A percentile compares a stretch with the other conserved stretches of the same genome.
Conservation (phyloP, 2,113 vertebrate species). For the Hippocampus mohnikei region DNA sequence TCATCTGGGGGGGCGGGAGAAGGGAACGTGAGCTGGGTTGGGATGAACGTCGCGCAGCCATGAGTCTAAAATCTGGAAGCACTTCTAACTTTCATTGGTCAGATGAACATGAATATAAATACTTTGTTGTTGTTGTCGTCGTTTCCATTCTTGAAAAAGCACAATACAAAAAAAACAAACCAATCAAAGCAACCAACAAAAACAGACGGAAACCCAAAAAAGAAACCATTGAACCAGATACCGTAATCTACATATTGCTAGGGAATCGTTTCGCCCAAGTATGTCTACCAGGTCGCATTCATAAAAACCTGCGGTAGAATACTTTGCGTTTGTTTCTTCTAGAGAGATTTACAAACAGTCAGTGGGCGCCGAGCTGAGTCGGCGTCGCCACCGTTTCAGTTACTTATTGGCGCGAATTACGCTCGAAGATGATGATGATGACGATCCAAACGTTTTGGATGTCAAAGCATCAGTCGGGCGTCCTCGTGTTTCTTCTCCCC, state of each 20-base stretch:
- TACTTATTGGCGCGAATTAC: constrained; percentile 53
- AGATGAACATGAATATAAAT: constrained; percentile 26
- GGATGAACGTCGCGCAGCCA: constrained; percentile 25
- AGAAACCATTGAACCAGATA: constrained; percentile 61
- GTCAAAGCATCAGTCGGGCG: constrained; percentile 44
- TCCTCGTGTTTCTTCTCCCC: constrained; percentile 47
- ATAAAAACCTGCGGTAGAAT: constrained; percentile 65
- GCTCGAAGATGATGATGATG: constrained; percentile 51
- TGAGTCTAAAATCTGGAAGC: constrained; percentile 67
- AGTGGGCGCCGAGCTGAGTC: constrained; percentile 50
- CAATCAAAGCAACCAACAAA: constrained; percentile 26
- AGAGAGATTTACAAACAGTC: constrained; percentile 65
- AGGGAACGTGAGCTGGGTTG: background rate
- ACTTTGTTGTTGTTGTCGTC: constrained; percentile 29
- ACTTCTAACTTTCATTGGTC: constrained; percentile 55
- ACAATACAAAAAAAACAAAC: constrained; percentile 67
- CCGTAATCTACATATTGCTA: constrained; percentile 73
- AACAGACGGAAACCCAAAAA: constrained; percentile 52
- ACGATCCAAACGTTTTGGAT: constrained; percentile 36
- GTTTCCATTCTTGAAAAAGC: constrained; percentile 51
- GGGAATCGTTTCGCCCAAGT: constrained; percentile 61
- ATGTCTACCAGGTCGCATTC: constrained; percentile 70
- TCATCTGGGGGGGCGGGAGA: constrained; percentile 19
- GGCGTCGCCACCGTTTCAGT: constrained; percentile 48
- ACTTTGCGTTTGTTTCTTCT: constrained; percentile 58